Conservation (phyloP, 2,888 invertebrate species). For the Meteorus colon region DNA sequence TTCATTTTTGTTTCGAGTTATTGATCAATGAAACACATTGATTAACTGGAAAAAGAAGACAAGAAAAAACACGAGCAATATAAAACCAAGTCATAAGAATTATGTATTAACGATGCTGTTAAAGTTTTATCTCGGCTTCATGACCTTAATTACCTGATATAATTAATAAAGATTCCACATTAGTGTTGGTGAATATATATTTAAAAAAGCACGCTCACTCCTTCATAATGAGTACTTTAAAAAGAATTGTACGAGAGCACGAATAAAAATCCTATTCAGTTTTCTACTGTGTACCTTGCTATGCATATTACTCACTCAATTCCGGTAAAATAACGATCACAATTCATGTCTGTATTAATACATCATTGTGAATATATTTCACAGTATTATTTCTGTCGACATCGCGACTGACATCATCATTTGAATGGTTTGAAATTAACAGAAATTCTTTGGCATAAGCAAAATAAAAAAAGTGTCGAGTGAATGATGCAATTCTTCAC, state of each 20-base stretch:
- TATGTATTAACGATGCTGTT: conserved; percentile 14
- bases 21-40: not conserved
- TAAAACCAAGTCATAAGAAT: not conserved
- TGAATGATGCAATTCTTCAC: conserved; percentile 19
- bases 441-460: conserved; percentile 4
- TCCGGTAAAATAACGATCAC: not conserved
- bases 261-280: conserved; percentile 1
- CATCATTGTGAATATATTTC: not conserved
- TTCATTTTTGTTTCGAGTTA: not conserved
- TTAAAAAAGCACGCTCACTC: not conserved
- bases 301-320: not conserved
- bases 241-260: conserved; percentile 2
- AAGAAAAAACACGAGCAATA: not conserved
- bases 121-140: not conserved
- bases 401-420: not conserved
- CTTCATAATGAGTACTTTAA: not conserved
- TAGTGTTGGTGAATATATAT: not conserved
- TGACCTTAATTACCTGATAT: not conserved
- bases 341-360: too few species aligned
- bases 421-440: not conserved
- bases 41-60: not conserved
- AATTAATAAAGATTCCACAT: conserved; percentile 17
- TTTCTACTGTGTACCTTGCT: not conserved
- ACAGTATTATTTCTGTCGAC: not conserved
- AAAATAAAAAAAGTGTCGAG: not conserved